phyloP scores from a whole-genome alignment of 2,797 vertebrate species.

The Premnoplex brunnescens region DNA sequence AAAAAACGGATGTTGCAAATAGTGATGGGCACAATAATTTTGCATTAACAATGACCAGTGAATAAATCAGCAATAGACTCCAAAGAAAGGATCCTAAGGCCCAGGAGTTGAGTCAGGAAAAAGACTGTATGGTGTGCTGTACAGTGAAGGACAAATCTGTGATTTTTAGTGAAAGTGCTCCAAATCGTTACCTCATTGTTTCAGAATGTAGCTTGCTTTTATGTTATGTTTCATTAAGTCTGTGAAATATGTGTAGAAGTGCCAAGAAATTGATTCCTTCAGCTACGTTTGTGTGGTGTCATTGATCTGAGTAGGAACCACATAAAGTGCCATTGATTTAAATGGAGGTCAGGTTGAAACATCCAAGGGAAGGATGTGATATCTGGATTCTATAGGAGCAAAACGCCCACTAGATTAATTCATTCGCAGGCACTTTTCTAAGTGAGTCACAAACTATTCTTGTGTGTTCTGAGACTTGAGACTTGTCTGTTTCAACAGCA shows the following conservation, averaged over 20 bases:
- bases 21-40: background rate
- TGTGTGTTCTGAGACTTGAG: background rate
- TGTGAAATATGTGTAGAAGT: background rate
- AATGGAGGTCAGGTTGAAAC: background rate
- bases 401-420: background rate
- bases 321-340: background rate
- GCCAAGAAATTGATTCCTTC: background rate
- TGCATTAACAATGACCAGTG: background rate
- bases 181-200: background rate
- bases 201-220: background rate
- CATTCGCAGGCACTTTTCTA: background rate
- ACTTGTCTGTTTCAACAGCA: background rate
- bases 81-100: background rate
- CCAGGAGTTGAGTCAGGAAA: background rate
- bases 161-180: background rate
- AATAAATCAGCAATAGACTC: background rate
- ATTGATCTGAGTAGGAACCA: background rate
- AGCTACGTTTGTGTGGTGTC: background rate
- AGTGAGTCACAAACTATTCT: background rate
- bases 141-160: background rate
- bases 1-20: background rate
- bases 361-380: background rate
- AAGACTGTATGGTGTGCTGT: background rate
- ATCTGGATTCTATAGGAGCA: background rate
- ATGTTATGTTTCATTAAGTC: conserved; percentile 6